Base-by-base conservation (phyloP, 2,797 vertebrate species). In the Pogonophryne albipinna region DNA sequence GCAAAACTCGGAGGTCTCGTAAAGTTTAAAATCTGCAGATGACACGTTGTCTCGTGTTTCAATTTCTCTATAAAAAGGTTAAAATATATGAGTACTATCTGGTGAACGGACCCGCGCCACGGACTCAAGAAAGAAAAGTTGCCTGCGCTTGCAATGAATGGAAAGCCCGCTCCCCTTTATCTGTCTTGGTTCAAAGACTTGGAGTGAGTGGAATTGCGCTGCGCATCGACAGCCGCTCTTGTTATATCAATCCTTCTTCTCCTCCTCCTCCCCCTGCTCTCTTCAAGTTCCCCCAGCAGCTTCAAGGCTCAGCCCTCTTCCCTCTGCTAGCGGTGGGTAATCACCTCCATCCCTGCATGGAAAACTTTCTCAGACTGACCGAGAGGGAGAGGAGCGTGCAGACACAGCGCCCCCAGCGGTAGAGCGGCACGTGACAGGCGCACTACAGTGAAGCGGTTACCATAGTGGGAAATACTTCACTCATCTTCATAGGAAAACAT, bases 231-330 rank as follows among this genome's bases (percentile, higher is more conserved):
- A 90, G 94, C 83, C 81, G 78, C 94, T 94, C 94, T 94, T 93
- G 95, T 96, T 97, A 95, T 97, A 97, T 96, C 92, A 92, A 86
- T 91, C 84, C 87, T 94, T 87, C 94, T 91, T 87, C 83, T 83
- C 83, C 82, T 66, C 65, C 88, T 83, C 84, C 80, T 63, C 67
- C 88, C 79, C 80, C 92, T 90, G 84, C 77, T 89, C 93, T 91
- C 92, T 91, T 90, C 72, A 78, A 86, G 85, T 88, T 85, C 86
- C 92, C 93, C 87, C 84, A 85, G 89, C 91, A 77, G 91, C 91
- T 90, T 89, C 74, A 90, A 95, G 95, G 94, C 88, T 95, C 96
- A 90, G 91, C 95, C 97, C 96, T 96, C 93, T 96, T 96, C 93
- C 93, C 95, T 82, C 76, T 64, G 70, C 82, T 78, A 83, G 79